Evolutionary conservation across 2,113 vertebrate species (phyloP).

Genomic region (Chionis minor): DNA sequence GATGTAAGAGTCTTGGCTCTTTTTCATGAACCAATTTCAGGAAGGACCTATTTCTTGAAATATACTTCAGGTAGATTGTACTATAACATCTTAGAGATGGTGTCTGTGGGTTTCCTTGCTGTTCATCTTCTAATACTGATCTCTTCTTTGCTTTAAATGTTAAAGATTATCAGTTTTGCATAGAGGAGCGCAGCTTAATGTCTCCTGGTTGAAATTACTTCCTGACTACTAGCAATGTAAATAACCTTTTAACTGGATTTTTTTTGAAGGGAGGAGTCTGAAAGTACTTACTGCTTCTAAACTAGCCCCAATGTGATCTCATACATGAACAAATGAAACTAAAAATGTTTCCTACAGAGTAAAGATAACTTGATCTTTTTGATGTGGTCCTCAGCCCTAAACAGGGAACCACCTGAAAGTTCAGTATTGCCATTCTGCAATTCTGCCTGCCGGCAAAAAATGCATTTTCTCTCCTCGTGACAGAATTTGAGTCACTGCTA

Average conservation of each 20-base stretch:
- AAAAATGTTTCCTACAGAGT: neutral
- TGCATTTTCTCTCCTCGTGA: neutral
- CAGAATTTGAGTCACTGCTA: neutral
- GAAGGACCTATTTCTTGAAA: neutral
- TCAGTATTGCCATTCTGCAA: neutral
- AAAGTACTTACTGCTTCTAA: neutral
- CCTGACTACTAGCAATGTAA: neutral
- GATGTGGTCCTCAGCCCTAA: constrained; percentile 16
- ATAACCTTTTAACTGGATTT: neutral
- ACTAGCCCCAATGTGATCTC: neutral
- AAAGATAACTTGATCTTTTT: constrained; percentile 10
- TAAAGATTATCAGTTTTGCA: neutral
- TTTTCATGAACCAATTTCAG: neutral
- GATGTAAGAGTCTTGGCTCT: neutral
- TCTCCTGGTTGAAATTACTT: neutral
- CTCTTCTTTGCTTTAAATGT: neutral
- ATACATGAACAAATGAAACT: neutral
- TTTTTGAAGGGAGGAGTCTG: neutral
- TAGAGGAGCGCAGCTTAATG: neutral
- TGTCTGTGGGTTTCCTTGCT: neutral
- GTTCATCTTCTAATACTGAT: neutral
- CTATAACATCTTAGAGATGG: no score
- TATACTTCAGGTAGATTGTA: neutral
- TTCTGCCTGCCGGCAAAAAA: neutral
- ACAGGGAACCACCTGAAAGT: neutral